These are phyloP conservation scores for Periophthalmus modestus DNA, from an alignment of 2,113 vertebrate species.

Conservation along the genomic window DNA sequence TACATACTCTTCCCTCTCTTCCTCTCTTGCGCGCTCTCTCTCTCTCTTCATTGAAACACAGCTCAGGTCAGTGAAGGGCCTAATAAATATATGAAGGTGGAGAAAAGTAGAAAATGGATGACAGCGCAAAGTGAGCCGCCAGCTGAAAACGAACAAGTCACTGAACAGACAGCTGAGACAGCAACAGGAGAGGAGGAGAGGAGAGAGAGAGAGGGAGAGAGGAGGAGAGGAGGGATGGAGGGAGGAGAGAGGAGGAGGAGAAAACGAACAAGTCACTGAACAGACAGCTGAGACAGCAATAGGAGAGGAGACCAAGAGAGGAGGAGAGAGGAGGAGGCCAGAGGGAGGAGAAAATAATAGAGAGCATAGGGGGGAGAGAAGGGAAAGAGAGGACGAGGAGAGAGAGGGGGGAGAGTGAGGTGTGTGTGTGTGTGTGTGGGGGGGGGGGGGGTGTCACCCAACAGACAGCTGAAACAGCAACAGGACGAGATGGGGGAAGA, in stretches of 20 bases:
- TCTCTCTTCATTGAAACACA: slow-evolving; percentile 22
- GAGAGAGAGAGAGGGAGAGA: background rate
- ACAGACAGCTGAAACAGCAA: slow-evolving; percentile 2
- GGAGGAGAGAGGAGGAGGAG: slow-evolving; percentile 29
- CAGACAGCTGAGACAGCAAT: too few species aligned
- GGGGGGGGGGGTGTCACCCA: too few species aligned
- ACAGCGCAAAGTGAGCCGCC: slow-evolving; percentile 47
- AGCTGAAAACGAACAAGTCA: slow-evolving; percentile 58
- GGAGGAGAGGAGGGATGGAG: background rate
- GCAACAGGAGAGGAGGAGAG: slow-evolving; percentile 27
- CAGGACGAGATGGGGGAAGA: slow-evolving; percentile 48
- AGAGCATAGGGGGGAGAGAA: background rate
- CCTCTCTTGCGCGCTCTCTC: too few species aligned
- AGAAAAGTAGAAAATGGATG: slow-evolving; percentile 66
- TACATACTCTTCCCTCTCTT: background rate
- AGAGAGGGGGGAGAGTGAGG: background rate
- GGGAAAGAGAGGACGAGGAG: too few species aligned
- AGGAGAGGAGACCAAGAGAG: background rate
- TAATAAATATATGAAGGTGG: slow-evolving; percentile 65
- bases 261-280: too few species aligned
- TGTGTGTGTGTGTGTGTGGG: too few species aligned
- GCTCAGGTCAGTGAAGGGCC: slow-evolving; percentile 39
- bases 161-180: slow-evolving; percentile 61
- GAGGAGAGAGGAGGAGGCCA: background rate
- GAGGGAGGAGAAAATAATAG: too few species aligned